Percentiles rank a stretch among this genome's conserved stretches.
phyloP scores from a whole-genome alignment of 2,113 vertebrate species.

The Prunella himalayana region DNA sequence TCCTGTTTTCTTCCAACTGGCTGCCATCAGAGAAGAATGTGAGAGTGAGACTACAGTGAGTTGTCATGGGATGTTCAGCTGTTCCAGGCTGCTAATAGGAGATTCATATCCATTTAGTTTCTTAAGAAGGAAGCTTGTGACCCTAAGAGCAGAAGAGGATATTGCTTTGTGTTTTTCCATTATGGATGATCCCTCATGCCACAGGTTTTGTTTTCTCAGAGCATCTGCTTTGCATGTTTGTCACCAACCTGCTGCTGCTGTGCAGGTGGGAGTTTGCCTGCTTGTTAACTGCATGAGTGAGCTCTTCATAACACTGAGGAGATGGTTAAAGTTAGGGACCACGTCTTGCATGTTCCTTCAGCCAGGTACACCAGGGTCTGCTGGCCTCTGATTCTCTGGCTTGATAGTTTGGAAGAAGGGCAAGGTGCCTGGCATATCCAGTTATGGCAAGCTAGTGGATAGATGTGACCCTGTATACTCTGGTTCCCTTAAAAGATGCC shows the following conservation, averaged over 20 bases:
- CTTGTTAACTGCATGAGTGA: background rate
- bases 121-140: background rate
- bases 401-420: background rate
- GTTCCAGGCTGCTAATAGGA: background rate
- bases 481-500: background rate
- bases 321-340: background rate
- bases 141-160: background rate
- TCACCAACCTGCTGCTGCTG: background rate
- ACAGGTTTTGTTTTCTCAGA: background rate
- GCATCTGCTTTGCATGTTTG: background rate
- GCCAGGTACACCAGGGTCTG: background rate
- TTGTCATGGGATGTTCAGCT: background rate
- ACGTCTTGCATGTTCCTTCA: background rate
- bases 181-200: background rate
- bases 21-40: background rate
- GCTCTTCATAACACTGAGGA: background rate
- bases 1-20: background rate
- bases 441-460: background rate
- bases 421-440: background rate
- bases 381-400: background rate
- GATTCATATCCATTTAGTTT: background rate
- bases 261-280: background rate
- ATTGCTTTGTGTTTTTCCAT: background rate
- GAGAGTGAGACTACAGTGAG: background rate
- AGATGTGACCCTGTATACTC: background rate